Evolutionary conservation across 2,888 invertebrate species (phyloP), one percentile per base, ranked within the genome.

Genomic region (Xylophagus ater): DNA sequence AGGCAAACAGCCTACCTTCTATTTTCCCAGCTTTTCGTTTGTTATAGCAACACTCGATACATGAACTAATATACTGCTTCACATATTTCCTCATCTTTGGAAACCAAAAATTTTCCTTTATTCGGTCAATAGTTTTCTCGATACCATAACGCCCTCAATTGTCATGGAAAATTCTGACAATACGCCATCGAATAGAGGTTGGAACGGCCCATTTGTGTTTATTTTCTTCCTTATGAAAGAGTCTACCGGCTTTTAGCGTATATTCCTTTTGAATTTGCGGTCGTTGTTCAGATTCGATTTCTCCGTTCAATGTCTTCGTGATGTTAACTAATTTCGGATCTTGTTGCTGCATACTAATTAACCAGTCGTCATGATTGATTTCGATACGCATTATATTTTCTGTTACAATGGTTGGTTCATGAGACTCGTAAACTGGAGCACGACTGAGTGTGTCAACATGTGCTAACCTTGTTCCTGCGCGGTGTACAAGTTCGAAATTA

Each of bases 361-460:
- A 4, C 12, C 15, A 31, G n/a, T 31, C 31, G 3, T 18, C 17
- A 3, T 28, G 9, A 12, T n/a, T 12, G 7, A 28, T 6, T 9
- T 28, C 28, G 7, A 28, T 12, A n/a, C 12, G 7, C 6, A 28
- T n/a, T n/a, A 41, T 9, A 21, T 15, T 19, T 15, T 41, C 43
- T 2, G 38, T 35, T 6, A 40, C 40, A 5, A 26, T 37, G 8
- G 26, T n/a, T 2, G 21, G 17, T 26, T 26, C 24, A 4, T 21
- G 43, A 34, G 45, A 43, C 21, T 47, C 44, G 7, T 35, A 9
- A 2, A 26, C 31, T 3, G 50, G 49, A 24, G 40, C 44, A 42
- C 56, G 15, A 43, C 52, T 54, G 37, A 56, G 41, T 28, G 56
- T 44, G 19, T 59, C 58, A 0, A 58, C 56, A 42, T 59, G 58